phyloP scores from a whole-genome alignment of 2,888 invertebrate genomes.

The Leistus spinibarbis region DNA sequence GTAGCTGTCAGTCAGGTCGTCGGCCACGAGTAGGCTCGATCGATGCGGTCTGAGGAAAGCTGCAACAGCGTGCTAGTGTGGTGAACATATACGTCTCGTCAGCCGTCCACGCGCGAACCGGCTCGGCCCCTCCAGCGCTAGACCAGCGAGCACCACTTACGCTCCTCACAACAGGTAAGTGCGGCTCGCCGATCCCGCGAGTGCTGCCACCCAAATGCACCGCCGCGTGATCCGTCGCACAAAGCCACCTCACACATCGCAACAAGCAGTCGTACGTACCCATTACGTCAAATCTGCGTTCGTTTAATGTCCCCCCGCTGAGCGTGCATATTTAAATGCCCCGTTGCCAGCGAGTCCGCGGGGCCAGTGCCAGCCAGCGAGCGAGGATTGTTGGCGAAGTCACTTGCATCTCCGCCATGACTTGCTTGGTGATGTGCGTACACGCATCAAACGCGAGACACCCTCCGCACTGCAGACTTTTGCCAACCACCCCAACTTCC shows the following conservation, averaged over 20 bases:
- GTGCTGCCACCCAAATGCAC: background rate
- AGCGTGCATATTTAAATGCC: conserved; percentile 2
- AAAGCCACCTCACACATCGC: background rate
- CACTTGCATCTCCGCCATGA: background rate
- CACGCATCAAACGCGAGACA: background rate
- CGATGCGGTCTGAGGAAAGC: conserved; percentile 53
- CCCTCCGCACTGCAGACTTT: conserved; percentile 12
- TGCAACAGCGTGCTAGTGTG: conserved; percentile 42
- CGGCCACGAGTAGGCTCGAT: conserved; percentile 48
- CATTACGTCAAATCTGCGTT: conserved; percentile 3
- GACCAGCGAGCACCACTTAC: conserved; percentile 40
- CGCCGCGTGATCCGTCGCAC: background rate
- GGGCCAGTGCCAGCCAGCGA: conserved; percentile 6
- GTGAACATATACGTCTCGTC: background rate
- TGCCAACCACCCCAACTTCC: background rate
- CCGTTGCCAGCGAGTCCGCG: conserved; percentile 2
- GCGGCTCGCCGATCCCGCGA: background rate
- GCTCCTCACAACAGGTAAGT: conserved; percentile 52
- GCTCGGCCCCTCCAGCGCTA: conserved; percentile 27
- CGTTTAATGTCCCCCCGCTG: conserved; percentile 3
- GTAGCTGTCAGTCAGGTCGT: conserved; percentile 36
- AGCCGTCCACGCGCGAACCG: conserved; percentile 39
- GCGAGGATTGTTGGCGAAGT: background rate
- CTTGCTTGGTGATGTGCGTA: background rate
- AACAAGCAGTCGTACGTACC: background rate